Base-by-base conservation (phyloP, 1,140 invertebrate genomes). In the Mylabris phalerata region DNA sequence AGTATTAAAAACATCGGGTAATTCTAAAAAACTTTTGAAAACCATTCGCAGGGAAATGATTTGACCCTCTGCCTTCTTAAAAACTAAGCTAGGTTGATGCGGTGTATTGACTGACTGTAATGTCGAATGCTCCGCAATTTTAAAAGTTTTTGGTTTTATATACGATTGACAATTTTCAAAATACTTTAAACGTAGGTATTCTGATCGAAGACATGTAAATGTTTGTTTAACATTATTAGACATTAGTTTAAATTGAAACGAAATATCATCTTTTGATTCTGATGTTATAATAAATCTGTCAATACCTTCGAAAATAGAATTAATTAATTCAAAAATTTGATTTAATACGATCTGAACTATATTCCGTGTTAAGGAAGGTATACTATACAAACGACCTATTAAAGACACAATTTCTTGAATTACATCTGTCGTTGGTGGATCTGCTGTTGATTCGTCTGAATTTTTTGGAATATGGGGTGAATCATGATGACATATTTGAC, bases 131-230 rank as follows among this genome's bases (percentile, higher is more conserved):
- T 19, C 19, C 19, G 1, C 19, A 19, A 19, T 19, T 1, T 1
- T 19, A 19, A 19, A 19, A 19, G 19, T 19, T 19, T 19, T 19
- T 2, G 19, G 19, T 19, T 19, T 19, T 19, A 19, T 19, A 19
- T 19, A 19, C 19, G 19, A 19, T 19, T 19, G 19, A 19, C 1
- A 19, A 19, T 19, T 19, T 19, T 19, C 19, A 19, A 38, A 48
- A 48, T 24, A 48, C 24, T 48, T 48, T 4, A 48, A 26, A 24
- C 47, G n/a, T 48, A 48, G 26, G 3, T 48, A 48, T 48, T 48
- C 25, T 5, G 47, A 48, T n/a, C 24, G 6, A 48, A 48, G 24
- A 4, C 4, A 48, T n/a, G 47, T 24, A 13, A 32, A 48, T 48
- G n/a, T 24, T 4, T 48, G 5, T 26, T 48, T 25, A 5, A 48